phyloP scores from a whole-genome alignment of 2,113 vertebrate species.

The Nettapus auritus region DNA sequence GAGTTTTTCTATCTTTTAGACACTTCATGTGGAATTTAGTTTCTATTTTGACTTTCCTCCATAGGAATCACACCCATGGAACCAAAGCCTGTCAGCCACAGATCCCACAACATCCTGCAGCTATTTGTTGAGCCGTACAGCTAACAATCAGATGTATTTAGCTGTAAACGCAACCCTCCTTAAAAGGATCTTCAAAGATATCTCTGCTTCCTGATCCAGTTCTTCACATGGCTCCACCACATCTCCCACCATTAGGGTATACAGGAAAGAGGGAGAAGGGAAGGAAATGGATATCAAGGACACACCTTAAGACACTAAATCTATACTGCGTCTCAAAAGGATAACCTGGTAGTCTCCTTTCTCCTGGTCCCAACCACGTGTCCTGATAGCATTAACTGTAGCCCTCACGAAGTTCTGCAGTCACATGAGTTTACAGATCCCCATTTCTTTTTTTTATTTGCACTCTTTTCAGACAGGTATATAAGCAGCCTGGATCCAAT shows the following conservation, averaged over 20 bases:
- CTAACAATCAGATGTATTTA: neutral
- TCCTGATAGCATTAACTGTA: neutral
- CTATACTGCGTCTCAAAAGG: neutral
- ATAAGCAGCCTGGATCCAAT: neutral
- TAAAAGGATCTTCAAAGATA: neutral
- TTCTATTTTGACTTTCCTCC: neutral
- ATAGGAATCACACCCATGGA: neutral
- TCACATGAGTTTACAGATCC: neutral
- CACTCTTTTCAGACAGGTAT: neutral
- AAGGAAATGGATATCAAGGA: accelerated
- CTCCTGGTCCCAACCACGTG: accelerated
- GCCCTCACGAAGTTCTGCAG: neutral
- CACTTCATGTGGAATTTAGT: neutral
- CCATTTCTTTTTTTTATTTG: neutral
- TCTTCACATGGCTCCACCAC: neutral
- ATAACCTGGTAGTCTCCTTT: neutral
- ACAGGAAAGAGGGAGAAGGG: neutral
- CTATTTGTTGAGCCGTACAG: neutral
- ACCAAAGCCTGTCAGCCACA: neutral
- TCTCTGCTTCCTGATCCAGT: neutral
- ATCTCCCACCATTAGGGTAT: neutral
- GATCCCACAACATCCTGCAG: neutral
- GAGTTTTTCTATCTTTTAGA: neutral
- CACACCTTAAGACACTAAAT: neutral
- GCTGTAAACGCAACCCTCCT: neutral